phyloP scores from a whole-genome alignment of 2,888 invertebrate species.

The Xiphydria camelus region DNA sequence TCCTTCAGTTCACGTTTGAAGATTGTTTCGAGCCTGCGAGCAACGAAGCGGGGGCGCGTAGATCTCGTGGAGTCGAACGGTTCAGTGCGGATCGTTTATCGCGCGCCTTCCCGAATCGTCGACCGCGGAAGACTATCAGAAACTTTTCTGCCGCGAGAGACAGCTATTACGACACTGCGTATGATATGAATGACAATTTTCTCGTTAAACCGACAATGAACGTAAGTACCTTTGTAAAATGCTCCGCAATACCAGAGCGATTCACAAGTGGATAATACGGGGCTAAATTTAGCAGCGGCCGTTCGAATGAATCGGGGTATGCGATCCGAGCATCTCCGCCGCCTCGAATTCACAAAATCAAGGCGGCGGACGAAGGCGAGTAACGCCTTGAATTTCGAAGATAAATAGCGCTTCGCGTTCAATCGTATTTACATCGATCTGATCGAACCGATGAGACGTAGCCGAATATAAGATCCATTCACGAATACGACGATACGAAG shows the following conservation, averaged over 20 bases:
- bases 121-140: constrained; percentile 7
- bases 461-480: too few relatives aligned
- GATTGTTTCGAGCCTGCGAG: too few relatives aligned
- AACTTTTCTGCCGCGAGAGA: constrained; percentile 4
- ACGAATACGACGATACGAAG: too few relatives aligned
- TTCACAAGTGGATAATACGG: constrained; percentile 51
- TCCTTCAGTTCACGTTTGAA: too few relatives aligned
- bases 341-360: constrained; percentile 19
- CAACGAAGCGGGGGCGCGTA: too few relatives aligned
- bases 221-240: constrained; percentile 41
- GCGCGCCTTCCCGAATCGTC: neutral
- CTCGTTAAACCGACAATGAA: constrained; percentile 47
- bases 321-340: constrained; percentile 25
- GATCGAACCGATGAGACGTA: too few relatives aligned
- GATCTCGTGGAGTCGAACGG: too few relatives aligned
- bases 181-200: constrained; percentile 47
- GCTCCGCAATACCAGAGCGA: constrained; percentile 29
- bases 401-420: too few relatives aligned
- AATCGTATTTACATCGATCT: too few relatives aligned
- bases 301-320: constrained; percentile 23
- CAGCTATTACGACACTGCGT: constrained; percentile 20
- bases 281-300: constrained; percentile 44
- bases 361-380: too few relatives aligned
- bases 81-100: too few relatives aligned
- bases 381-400: too few relatives aligned